Conservation (phyloP, 1,140 invertebrate species). For the Trichonephila inaurata region DNA sequence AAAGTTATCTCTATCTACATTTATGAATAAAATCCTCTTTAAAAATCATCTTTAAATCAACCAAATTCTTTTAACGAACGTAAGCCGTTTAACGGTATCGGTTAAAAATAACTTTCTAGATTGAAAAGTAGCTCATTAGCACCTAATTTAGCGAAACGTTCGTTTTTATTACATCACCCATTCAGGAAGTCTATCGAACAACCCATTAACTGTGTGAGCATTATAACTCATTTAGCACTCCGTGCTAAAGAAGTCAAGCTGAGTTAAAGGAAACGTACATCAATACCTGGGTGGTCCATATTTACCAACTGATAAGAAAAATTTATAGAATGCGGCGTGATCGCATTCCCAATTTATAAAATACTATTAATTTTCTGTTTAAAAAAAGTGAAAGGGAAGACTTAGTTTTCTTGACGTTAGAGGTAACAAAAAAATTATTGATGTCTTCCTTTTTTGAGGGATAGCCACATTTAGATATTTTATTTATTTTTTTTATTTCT, state of each 20-base stretch:
- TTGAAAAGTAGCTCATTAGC: conserved; percentile 25
- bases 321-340: neutral
- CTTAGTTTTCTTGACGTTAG: neutral
- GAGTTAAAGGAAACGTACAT: neutral
- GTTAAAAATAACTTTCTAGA: conserved; percentile 6
- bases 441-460: neutral
- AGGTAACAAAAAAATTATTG: neutral
- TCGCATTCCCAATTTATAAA: neutral
- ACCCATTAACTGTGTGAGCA: neutral
- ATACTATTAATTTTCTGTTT: neutral
- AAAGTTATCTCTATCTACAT: too few species aligned
- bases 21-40: too few species aligned
- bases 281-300: conserved; percentile 9
- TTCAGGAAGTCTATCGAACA: conserved; percentile 2
- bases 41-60: too few species aligned
- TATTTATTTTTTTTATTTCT: neutral
- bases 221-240: conserved; percentile 21
- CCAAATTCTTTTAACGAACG: neutral
- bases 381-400: neutral
- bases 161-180: conserved; percentile 8
- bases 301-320: neutral
- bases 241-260: neutral
- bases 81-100: neutral
- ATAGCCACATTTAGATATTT: neutral
- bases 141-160: neutral